phyloP scores from a whole-genome alignment of 2,888 invertebrate genomes.

The Theretra japonica region DNA sequence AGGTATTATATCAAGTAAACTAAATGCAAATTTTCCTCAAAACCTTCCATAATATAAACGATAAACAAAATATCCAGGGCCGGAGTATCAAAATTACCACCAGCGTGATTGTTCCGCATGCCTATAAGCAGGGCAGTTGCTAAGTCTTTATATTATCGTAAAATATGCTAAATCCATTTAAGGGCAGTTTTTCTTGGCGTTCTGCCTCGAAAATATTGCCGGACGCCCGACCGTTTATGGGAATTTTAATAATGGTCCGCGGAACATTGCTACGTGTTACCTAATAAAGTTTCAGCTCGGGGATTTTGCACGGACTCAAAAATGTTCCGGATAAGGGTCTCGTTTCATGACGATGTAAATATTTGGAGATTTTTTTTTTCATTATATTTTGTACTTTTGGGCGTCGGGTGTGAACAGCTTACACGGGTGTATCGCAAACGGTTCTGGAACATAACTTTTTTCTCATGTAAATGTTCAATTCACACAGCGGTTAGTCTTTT shows the following conservation, averaged over 20 bases:
- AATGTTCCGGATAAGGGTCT: conserved; percentile 22
- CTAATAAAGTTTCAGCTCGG: conserved; percentile 55
- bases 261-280: conserved; percentile 46
- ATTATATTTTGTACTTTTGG: neutral
- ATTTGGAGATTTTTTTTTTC: conserved; percentile 12
- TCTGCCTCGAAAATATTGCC: conserved; percentile 66
- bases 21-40: too few relatives aligned
- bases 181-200: conserved; percentile 68
- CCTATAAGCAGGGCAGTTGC: conserved; percentile 54
- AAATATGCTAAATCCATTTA: conserved; percentile 76
- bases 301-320: conserved; percentile 29
- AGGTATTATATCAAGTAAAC: too few relatives aligned
- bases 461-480: too few relatives aligned
- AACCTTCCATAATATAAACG: too few relatives aligned
- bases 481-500: too few relatives aligned
- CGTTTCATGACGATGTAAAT: conserved; percentile 26
- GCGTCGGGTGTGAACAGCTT: neutral
- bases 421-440: neutral
- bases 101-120: conserved; percentile 27
- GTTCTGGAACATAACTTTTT: neutral
- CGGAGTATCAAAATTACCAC: neutral
- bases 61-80: neutral
- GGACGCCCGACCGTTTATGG: conserved; percentile 56
- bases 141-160: conserved; percentile 63
- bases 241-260: conserved; percentile 63